These are phyloP conservation scores for Sinodicranocentrus sp. DNA, from an alignment of 2,888 invertebrate species.

Conservation along the genomic window DNA sequence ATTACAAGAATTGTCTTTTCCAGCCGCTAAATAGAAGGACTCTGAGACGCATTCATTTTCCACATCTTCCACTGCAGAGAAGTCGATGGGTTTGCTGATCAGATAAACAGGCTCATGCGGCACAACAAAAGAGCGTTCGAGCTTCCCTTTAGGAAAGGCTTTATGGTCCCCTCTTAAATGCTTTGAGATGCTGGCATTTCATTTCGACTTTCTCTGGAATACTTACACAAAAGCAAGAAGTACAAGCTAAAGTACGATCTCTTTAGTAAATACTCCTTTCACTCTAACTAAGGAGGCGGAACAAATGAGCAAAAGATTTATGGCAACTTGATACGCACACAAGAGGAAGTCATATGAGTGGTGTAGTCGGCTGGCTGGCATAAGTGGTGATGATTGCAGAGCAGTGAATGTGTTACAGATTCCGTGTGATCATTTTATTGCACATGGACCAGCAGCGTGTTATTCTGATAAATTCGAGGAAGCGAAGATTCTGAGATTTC, in stretches of 20 bases:
- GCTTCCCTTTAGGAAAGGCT: not conserved
- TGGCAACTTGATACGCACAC: constrained; percentile 3
- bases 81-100: not conserved
- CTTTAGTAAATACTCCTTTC: constrained; percentile 7
- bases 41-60: too few relatives aligned
- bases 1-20: too few relatives aligned
- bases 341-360: not conserved
- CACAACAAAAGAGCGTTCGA: constrained; percentile 1
- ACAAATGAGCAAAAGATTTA: constrained; percentile 23
- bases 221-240: not conserved
- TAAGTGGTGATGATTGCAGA: not conserved
- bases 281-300: not conserved
- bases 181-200: not conserved
- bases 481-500: too few relatives aligned
- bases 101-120: constrained; percentile 9
- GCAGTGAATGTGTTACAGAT: too few relatives aligned
- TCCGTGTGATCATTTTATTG: too few relatives aligned
- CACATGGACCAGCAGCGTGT: too few relatives aligned
- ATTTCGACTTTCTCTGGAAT: not conserved
- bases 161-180: not conserved
- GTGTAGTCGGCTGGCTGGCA: not conserved
- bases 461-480: too few relatives aligned
- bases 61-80: too few relatives aligned
- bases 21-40: too few relatives aligned
- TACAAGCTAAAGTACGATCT: too few relatives aligned